These are phyloP conservation scores for Ascidia mentula DNA, from an alignment of 23 tunicate species.

Conservation along the genomic window DNA sequence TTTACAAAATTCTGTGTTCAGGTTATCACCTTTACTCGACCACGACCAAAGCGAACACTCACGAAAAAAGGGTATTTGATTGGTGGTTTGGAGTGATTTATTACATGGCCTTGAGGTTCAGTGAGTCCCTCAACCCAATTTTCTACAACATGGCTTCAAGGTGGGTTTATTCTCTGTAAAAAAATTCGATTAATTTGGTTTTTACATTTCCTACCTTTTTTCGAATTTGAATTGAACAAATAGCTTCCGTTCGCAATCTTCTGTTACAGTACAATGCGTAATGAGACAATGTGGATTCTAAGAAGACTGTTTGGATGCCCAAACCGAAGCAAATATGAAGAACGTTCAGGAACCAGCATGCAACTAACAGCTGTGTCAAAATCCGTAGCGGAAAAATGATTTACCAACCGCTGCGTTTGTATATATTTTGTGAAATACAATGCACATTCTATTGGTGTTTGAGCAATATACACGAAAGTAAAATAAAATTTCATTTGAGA, in stretches of 20 bases:
- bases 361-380: not conserved
- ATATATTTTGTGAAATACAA: too few relatives aligned
- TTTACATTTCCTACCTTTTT: not conserved
- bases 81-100: not conserved
- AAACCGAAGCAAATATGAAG: not conserved
- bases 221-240: not conserved
- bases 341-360: not conserved
- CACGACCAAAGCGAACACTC: not conserved
- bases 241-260: too few relatives aligned
- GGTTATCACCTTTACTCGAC: not conserved
- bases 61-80: not conserved
- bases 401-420: too few relatives aligned
- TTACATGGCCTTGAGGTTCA: not conserved
- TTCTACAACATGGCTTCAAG: conserved; percentile 1
- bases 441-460: too few relatives aligned
- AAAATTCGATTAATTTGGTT: not conserved
- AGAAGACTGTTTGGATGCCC: not conserved
- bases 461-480: too few relatives aligned
- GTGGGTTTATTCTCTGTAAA: not conserved
- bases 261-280: not conserved
- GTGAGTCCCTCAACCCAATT: not conserved
- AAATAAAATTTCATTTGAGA: too few relatives aligned
- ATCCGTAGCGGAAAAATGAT: not conserved
- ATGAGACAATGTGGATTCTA: not conserved
- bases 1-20: not conserved